Evolutionary conservation across 2,113 vertebrate genomes (phyloP), one percentile per base, ranked within the genome.

Genomic region (Myiozetetes cayanensis): DNA sequence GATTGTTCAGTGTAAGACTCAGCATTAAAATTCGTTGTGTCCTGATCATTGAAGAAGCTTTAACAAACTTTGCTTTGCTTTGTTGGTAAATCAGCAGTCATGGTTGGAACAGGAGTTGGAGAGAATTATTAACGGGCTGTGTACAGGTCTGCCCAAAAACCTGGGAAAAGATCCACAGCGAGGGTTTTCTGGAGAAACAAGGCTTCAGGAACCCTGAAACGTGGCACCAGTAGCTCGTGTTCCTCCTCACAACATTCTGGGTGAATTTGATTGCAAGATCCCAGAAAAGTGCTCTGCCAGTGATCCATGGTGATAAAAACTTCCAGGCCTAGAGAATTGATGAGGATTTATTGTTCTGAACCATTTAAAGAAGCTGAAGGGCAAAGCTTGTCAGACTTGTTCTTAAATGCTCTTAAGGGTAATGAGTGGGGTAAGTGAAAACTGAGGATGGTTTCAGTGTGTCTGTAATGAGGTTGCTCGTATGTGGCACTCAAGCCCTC

Each of bases 221-320:
- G 0, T 15, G 53, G 12, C 31, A 22, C 44, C 1, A 2, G 14
- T n/a, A 89, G n/a, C 23, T 86, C 3, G 0, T 30, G 43, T 35
- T 77, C 23, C 55, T 67, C 28, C n/a, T 81, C 23, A 8, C 23
- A 43, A 2, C 18, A 20, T 56, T 46, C 53, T 53, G 44, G 24
- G 23, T 58, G 24, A 39, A n/a, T 63, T 80, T 53, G 70, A 61
- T 77, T 47, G 43, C 73, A 31, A 74, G 37, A 35, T 43, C 20
- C 1, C 47, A 87, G 76, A 24, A 80, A 55, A 31, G 33, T 23
- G 9, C 52, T 82, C 12, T 71, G 31, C 33, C 31, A 62, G 3
- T 66, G 67, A 41, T 24, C 31, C 79, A 3, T 14, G 46, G 22
- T 35, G 62, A 75, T 59, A 74, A 53, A 58, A 74, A 41, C 41